Evolutionary conservation across 1,140 invertebrate species (phyloP).

Genomic region (Spodoptera litura): DNA sequence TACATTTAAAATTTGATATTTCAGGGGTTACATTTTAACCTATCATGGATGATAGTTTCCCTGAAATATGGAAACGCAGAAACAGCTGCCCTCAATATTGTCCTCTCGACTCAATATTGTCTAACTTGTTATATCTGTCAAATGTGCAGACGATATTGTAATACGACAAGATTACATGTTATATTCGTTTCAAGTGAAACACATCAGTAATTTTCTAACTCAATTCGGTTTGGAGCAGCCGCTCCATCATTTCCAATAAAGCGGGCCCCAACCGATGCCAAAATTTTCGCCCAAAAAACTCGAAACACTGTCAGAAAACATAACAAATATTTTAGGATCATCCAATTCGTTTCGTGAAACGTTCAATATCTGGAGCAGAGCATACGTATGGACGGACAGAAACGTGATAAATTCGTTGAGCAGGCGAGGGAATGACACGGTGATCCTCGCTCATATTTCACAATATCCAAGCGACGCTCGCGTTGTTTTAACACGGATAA

Average conservation of each 20-base stretch:
- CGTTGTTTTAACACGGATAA: conserved; percentile 61
- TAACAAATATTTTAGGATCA: conserved; percentile 47
- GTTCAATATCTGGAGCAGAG: conserved; percentile 55
- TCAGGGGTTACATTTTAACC: conserved; percentile 17
- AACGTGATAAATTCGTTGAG: conserved; percentile 67
- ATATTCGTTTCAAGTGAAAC: not conserved
- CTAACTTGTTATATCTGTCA: not conserved
- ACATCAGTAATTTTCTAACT: not conserved
- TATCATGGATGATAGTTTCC: conserved; percentile 41
- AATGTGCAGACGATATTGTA: too few relatives aligned
- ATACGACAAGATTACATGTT: not conserved
- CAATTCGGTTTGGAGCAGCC: not conserved
- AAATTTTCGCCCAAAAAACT: conserved; percentile 30
- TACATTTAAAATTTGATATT: conserved; percentile 29
- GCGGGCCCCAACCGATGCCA: conserved; percentile 1
- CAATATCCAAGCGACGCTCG: conserved; percentile 58
- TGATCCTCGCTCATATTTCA: conserved; percentile 69
- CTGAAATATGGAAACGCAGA: conserved; percentile 53
- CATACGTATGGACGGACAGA: conserved; percentile 56
- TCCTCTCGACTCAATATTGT: conserved; percentile 46
- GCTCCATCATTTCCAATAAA: conserved; percentile 29
- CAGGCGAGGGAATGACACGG: conserved; percentile 61
- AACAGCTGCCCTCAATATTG: conserved; percentile 46
- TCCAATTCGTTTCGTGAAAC: conserved; percentile 46
- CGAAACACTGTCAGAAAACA: conserved; percentile 20